These are phyloP conservation scores for Sylvilagus bachmani DNA, from an alignment of 2,113 vertebrate genomes.

Conservation along the genomic window DNA sequence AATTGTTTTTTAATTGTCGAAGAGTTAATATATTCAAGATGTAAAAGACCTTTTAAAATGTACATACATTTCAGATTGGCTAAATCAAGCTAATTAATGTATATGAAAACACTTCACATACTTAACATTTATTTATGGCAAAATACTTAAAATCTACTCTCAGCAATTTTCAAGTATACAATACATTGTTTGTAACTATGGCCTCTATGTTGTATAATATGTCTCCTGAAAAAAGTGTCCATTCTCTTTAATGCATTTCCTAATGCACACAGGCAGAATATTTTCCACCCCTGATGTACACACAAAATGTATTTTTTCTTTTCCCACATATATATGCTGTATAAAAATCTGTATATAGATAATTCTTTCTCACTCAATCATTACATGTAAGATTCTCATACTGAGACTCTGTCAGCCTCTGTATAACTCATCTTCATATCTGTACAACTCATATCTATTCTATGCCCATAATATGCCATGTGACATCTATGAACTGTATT, in stretches of 20 bases:
- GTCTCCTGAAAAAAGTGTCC: not conserved
- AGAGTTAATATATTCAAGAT: not conserved
- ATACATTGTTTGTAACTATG: not conserved
- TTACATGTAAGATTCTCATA: not conserved
- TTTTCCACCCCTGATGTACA: not conserved
- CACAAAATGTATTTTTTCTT: not conserved
- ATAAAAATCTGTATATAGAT: not conserved
- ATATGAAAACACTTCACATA: not conserved
- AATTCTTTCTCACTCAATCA: not conserved
- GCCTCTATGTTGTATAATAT: not conserved
- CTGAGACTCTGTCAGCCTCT: not conserved
- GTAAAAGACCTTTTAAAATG: not conserved
- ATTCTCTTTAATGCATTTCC: not conserved
- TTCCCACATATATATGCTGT: not conserved
- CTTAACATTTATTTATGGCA: not conserved
- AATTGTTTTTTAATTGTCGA: not conserved
- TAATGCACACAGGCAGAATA: not conserved
- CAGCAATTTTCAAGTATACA: not conserved
- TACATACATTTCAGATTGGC: not conserved
- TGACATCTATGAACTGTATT: not conserved
- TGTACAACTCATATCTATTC: not conserved
- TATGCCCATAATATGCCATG: rapidly evolving
- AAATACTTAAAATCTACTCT: not conserved
- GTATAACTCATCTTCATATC: not conserved
- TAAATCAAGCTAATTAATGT: not conserved